Percentiles rank a stretch among this genome's conserved stretches.
Conservation (phyloP, 2,113 vertebrate genomes). For the Phrynocephalus versicolor region DNA sequence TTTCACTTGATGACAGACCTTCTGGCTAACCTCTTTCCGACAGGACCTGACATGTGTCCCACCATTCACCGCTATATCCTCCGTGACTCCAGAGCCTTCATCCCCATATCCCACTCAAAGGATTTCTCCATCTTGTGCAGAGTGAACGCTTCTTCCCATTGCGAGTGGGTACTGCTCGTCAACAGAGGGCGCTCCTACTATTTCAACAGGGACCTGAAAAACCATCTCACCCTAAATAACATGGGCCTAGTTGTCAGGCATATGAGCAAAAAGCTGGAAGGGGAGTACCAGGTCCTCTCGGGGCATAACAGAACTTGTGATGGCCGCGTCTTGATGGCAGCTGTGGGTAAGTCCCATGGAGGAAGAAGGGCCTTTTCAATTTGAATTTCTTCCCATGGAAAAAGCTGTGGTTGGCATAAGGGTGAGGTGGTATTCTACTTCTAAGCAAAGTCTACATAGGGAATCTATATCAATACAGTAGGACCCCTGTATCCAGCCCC, state of each 20-base stretch:
- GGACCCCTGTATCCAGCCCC: too few relatives aligned
- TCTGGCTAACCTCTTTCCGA: neutral
- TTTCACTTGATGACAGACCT: neutral
- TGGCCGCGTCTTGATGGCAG: neutral
- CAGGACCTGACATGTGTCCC: neutral
- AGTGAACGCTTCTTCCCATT: slow-evolving; percentile 8
- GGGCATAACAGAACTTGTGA: slow-evolving; percentile 5
- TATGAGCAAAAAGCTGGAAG: slow-evolving; percentile 24
- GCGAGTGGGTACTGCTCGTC: slow-evolving; percentile 13
- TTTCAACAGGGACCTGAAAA: slow-evolving; percentile 19
- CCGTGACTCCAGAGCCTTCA: slow-evolving; percentile 6
- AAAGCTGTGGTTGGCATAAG: neutral
- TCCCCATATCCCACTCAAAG: neutral
- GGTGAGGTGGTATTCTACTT: too few relatives aligned
- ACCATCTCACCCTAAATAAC: neutral
- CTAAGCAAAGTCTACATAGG: neutral
- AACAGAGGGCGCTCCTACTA: slow-evolving; percentile 13
- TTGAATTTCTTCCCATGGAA: neutral
- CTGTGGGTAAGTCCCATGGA: neutral
- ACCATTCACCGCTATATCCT: neutral
- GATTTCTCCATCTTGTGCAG: slow-evolving; percentile 5
- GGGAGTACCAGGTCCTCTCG: slow-evolving; percentile 22
- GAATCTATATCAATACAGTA: too few relatives aligned
- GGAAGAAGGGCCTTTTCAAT: neutral
- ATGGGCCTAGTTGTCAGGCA: neutral